Evolutionary conservation across 1,140 invertebrate genomes (phyloP), one percentile per base, ranked within the genome.

Genomic region (Drosophila santomea): DNA sequence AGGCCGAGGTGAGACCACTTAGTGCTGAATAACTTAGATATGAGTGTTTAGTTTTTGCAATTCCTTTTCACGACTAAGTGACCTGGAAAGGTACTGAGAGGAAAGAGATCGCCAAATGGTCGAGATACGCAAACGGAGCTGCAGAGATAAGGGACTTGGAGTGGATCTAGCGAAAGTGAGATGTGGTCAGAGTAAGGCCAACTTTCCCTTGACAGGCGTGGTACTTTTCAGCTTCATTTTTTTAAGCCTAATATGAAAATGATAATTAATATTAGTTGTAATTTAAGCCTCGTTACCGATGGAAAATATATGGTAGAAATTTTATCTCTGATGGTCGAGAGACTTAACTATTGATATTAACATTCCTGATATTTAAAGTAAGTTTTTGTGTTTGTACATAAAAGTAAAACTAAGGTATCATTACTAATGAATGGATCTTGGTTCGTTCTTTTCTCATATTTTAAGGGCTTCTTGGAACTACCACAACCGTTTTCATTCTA

Each of bases 1-100:
- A 17, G 48, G 48, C 2, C 48, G 48, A 51, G 41, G 41, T 10
- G 25, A 59, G 45, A 60, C 59, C 69, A 73, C 67, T 73, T 72
- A 73, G 69, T 52, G 52, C 39, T 67, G 25, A 11, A 61, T 61
- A 36, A 56, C 50, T 41, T 11, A 51, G 63, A 69, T 69, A 68
- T 36, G 38, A 54, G 23, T 17, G 32, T 12, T 39, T 20, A 14
- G 11, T 39, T 61, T 61, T 36, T n/a, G 12, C 32, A 17, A 32
- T 20, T 20, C 32, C 20, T 62, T 51, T 51, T 39, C 36, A 64
- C 28, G 64, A 68, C 11, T 11, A 17, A 28, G 36, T 59, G 55
- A 60, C 55, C 67, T 51, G 47, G 14, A 73, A 51, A 73, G 47
- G 7, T 12, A 38, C 12, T 28, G 61, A 44, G 43, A 25, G 45